Conservation (phyloP, 2,113 vertebrate species). For the human (Homo sapiens) region DNA sequence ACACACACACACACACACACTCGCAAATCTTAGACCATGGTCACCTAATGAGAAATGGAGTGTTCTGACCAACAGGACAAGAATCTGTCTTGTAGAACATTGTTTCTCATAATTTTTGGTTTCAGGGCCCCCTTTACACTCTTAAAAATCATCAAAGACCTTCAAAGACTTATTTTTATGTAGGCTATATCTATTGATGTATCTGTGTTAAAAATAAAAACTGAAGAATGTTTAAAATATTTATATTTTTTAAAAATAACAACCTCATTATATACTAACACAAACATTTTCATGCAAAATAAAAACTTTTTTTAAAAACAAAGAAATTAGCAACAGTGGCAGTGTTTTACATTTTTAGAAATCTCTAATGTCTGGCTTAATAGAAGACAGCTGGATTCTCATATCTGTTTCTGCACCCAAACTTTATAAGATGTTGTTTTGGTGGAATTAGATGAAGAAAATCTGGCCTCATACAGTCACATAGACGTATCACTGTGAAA, state of each 20-base stretch:
- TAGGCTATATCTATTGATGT: background rate
- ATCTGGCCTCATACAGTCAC: background rate
- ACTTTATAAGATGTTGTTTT: background rate
- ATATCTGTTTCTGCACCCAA: background rate
- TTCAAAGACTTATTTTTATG: background rate
- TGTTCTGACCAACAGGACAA: background rate
- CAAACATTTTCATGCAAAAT: conserved; percentile 7
- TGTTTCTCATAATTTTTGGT: background rate
- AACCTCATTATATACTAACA: background rate
- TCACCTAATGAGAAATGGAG: background rate
- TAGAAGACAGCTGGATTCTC: background rate
- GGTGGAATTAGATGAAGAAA: background rate
- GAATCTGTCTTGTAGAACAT: background rate
- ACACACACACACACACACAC: background rate
- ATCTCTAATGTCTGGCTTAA: background rate
- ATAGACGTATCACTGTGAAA: background rate
- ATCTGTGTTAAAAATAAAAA: background rate
- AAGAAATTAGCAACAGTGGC: background rate
- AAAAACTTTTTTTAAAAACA: conserved; percentile 29
- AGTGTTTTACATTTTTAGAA: conserved; percentile 39
- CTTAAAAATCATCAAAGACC: background rate
- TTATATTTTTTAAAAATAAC: background rate
- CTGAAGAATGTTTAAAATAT: background rate
- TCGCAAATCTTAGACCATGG: background rate
- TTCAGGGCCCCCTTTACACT: background rate